These are phyloP conservation scores for Chrysotoxum bicinctum DNA, from an alignment of 2,888 invertebrate genomes.

Conservation along the genomic window DNA sequence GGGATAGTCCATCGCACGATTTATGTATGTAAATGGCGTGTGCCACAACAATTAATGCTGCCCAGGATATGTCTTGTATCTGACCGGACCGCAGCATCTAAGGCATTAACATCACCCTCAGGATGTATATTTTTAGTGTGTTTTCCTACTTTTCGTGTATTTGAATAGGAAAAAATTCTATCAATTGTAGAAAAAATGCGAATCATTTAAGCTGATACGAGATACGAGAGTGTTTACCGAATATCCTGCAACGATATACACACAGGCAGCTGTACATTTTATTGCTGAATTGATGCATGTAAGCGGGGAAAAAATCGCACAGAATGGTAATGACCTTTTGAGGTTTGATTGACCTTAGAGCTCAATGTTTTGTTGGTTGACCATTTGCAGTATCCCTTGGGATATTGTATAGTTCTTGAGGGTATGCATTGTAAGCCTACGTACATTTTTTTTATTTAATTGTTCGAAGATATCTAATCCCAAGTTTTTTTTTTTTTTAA, in stretches of 20 bases:
- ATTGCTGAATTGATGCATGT: conserved; percentile 66
- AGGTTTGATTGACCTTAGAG: conserved; percentile 67
- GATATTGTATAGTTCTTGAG: conserved; percentile 14
- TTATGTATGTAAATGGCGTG: conserved; percentile 71
- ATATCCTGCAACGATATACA: conserved; percentile 57
- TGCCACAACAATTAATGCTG: conserved; percentile 71
- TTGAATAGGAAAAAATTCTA: conserved; percentile 67
- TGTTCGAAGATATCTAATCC: conserved; percentile 3
- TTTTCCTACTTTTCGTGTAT: conserved; percentile 17
- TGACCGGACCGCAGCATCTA: conserved; percentile 43
- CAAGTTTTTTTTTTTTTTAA: not conserved
- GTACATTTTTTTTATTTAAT: conserved; percentile 6
- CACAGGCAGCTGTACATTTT: conserved; percentile 69
- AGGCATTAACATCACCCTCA: conserved; percentile 33
- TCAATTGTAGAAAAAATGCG: conserved; percentile 21
- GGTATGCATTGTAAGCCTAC: conserved; percentile 13
- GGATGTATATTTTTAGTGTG: conserved; percentile 11
- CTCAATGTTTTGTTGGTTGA: conserved; percentile 68
- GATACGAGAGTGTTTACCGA: conserved; percentile 62
- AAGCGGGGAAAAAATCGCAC: conserved; percentile 52
- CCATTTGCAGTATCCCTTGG: conserved; percentile 65
- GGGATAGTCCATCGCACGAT: conserved; percentile 52
- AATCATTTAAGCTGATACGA: conserved; percentile 50
- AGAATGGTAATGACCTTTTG: conserved; percentile 63
- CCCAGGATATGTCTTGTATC: conserved; percentile 45